Percentiles rank a stretch among this genome's conserved stretches.
phyloP scores from a whole-genome alignment of 2,797 vertebrate genomes.

The Paguma larvata region DNA sequence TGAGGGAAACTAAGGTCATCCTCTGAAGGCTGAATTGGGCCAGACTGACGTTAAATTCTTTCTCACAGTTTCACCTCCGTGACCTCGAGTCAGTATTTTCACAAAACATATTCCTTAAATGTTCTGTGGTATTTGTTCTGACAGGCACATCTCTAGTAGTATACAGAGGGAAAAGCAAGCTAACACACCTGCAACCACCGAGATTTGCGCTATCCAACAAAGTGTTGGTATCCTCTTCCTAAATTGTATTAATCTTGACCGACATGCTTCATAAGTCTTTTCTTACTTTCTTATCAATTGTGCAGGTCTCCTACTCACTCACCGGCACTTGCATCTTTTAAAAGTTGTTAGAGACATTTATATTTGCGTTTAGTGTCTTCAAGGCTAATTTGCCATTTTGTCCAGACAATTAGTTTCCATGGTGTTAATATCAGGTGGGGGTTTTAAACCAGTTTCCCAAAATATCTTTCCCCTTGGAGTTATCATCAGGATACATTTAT shows the following conservation, averaged over 20 bases:
- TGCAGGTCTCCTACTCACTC: neutral
- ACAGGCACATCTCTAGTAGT: neutral
- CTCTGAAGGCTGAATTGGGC: neutral
- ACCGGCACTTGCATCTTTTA: neutral
- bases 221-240: neutral
- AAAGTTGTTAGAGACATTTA: conserved; percentile 28
- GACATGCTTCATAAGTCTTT: neutral
- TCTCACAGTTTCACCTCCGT: neutral
- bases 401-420: neutral
- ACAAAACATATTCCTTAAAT: neutral
- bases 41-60: neutral
- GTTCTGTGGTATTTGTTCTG: neutral
- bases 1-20: neutral
- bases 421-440: neutral
- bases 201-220: neutral
- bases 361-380: conserved; percentile 20
- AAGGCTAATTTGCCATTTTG: neutral
- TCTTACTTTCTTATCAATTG: neutral
- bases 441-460: conserved; percentile 46
- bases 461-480: neutral
- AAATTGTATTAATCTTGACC: neutral
- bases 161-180: neutral
- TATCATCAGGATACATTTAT: neutral
- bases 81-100: conserved; percentile 1
- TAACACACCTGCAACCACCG: neutral